A percentile compares a stretch with the other conserved stretches of the same genome.
These are phyloP conservation scores for Mnemiopsis leidyi DNA, from an alignment of 37 sponge, comb jelly and placozoan species.

Conservation along the genomic window DNA sequence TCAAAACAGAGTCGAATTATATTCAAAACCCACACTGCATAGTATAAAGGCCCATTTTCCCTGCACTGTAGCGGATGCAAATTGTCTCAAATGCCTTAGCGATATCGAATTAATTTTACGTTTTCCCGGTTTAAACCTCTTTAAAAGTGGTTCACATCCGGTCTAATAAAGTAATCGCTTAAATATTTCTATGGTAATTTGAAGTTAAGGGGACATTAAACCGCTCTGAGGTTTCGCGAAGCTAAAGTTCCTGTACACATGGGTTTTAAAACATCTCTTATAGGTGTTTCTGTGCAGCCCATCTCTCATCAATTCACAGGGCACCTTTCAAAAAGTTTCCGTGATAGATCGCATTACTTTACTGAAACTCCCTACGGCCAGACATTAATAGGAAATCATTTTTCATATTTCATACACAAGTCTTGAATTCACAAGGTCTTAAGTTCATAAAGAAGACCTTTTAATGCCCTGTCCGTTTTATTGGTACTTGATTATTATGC, in stretches of 20 bases:
- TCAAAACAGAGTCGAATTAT: not conserved
- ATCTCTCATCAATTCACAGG: too few species aligned
- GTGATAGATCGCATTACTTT: too few species aligned
- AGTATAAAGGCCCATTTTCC: not conserved
- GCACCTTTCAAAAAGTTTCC: too few species aligned
- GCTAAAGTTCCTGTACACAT: not conserved
- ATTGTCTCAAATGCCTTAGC: not conserved
- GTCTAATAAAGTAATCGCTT: not conserved
- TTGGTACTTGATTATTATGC: too few species aligned
- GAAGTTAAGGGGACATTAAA: not conserved
- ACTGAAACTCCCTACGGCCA: too few species aligned
- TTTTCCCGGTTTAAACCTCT: not conserved
- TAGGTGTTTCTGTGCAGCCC: too few species aligned
- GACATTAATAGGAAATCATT: too few species aligned
- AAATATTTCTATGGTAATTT: not conserved
- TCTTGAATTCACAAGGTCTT: too few species aligned
- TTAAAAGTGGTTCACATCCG: not conserved
- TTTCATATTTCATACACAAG: too few species aligned
- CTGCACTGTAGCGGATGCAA: not conserved
- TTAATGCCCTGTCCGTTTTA: too few species aligned
- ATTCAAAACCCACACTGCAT: not conserved
- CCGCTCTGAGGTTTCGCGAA: not conserved
- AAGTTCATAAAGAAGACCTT: too few species aligned
- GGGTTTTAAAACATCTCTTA: not conserved
- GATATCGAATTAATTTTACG: not conserved